phyloP scores from a whole-genome alignment of 2,888 invertebrate genomes.

The Rosalia funebris region DNA sequence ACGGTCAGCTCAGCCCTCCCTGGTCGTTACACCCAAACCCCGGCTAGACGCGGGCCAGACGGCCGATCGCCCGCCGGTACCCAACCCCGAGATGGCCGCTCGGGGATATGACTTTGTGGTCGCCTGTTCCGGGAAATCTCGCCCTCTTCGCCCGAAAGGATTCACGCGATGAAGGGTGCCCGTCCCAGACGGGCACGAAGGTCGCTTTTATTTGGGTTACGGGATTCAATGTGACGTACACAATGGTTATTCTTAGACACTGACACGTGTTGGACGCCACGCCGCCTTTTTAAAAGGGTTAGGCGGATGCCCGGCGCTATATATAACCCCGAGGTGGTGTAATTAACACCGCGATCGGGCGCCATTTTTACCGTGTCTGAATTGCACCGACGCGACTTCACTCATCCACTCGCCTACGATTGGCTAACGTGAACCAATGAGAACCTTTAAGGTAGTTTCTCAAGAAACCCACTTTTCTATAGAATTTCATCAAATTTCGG shows the following conservation, averaged over 20 bases:
- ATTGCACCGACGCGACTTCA: too few species aligned
- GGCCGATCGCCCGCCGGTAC: conserved; percentile 16
- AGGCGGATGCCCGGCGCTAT: background rate
- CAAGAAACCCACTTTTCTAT: too few species aligned
- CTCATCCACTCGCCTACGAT: too few species aligned
- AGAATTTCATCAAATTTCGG: too few species aligned
- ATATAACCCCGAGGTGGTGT: too few species aligned
- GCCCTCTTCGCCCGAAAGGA: conserved; percentile 57
- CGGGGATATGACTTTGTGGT: conserved; percentile 57
- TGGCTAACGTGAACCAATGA: too few species aligned
- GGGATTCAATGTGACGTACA: conserved; percentile 45
- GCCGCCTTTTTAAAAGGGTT: conserved; percentile 2
- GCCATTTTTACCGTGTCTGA: too few species aligned
- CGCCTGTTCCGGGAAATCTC: conserved; percentile 54
- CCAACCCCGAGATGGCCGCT: conserved; percentile 52
- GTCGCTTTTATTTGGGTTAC: conserved; percentile 54
- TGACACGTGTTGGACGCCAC: conserved; percentile 21
- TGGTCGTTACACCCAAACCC: conserved; percentile 41
- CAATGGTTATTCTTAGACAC: conserved; percentile 19
- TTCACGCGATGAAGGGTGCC: conserved; percentile 49
- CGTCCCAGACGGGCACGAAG: conserved; percentile 42
- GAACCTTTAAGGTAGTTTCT: too few species aligned
- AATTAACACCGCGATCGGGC: too few species aligned
- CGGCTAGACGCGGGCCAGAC: conserved; percentile 59
- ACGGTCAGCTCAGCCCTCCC: conserved; percentile 40